Evolutionary conservation across 2,113 vertebrate genomes (phyloP).

Genomic region (Heptranchias perlo): DNA sequence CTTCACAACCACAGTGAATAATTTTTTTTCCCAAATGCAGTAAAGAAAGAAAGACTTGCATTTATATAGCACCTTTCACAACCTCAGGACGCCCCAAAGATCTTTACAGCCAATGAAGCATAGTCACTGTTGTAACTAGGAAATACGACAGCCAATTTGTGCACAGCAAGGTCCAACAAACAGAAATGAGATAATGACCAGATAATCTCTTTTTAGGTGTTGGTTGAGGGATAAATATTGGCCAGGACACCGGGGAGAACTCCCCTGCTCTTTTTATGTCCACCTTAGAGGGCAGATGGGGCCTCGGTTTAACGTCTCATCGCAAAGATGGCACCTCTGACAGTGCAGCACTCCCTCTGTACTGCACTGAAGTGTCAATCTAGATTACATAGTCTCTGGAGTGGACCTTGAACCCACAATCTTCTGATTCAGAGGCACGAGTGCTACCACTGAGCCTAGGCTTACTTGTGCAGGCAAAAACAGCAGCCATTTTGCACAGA

Average conservation of each 20-base stretch:
- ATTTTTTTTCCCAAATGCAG: too few species aligned
- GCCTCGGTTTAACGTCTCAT: neutral
- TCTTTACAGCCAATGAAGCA: neutral
- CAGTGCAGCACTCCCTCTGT: neutral
- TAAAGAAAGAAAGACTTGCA: too few species aligned
- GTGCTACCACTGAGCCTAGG: neutral
- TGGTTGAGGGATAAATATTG: neutral
- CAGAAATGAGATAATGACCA: neutral
- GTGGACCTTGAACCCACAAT: neutral
- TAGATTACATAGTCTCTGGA: neutral
- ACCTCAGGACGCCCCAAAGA: neutral
- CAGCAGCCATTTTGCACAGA: neutral
- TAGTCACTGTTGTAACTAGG: neutral
- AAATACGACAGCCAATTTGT: neutral
- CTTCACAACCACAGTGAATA: neutral
- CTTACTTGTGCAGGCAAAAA: neutral
- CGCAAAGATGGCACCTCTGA: too few species aligned
- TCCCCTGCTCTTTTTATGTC: neutral
- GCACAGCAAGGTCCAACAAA: neutral
- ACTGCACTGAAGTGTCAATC: neutral
- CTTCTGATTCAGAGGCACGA: conserved; percentile 21
- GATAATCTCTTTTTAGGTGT: neutral
- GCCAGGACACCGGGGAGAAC: neutral
- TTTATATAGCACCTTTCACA: neutral
- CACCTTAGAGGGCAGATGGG: neutral